Evolutionary conservation across 1,140 invertebrate genomes (phyloP).

Genomic region (Orius insidiosus): DNA sequence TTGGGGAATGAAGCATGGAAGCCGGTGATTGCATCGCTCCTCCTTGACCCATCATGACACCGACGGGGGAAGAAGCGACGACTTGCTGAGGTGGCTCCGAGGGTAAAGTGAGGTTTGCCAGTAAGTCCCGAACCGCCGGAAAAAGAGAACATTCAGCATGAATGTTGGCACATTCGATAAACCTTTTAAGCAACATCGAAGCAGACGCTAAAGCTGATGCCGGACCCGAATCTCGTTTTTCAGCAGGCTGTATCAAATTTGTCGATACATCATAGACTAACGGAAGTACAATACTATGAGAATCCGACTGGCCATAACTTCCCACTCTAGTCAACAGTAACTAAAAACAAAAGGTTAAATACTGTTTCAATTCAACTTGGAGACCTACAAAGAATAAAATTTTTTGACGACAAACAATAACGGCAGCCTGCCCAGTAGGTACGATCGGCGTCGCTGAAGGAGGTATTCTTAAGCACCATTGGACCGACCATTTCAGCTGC

Average conservation of each 20-base stretch:
- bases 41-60: slow-evolving; percentile 12
- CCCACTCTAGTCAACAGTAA: slow-evolving; percentile 66
- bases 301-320: slow-evolving; percentile 25
- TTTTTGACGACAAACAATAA: slow-evolving; percentile 66
- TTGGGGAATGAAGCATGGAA: slow-evolving; percentile 18
- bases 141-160: slow-evolving; percentile 69
- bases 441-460: slow-evolving; percentile 68
- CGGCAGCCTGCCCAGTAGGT: slow-evolving; percentile 64
- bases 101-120: slow-evolving; percentile 59
- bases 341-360: slow-evolving; percentile 30
- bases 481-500: slow-evolving; percentile 65
- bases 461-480: slow-evolving; percentile 79
- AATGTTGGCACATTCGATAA: slow-evolving; percentile 37
- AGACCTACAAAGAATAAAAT: slow-evolving; percentile 71
- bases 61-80: slow-evolving; percentile 13
- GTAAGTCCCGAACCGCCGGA: slow-evolving; percentile 68
- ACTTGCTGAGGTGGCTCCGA: slow-evolving; percentile 36
- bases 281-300: slow-evolving; percentile 48
- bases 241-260: slow-evolving; percentile 72
- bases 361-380: not conserved
- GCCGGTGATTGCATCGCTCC: slow-evolving; percentile 16
- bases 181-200: slow-evolving; percentile 44
- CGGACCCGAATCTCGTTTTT: slow-evolving; percentile 48
- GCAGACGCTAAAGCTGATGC: slow-evolving; percentile 43
- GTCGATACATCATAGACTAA: slow-evolving; percentile 72